These are phyloP conservation scores for Carterocephalus palaemon DNA, from an alignment of 2,888 invertebrate species.

Conservation along the genomic window DNA sequence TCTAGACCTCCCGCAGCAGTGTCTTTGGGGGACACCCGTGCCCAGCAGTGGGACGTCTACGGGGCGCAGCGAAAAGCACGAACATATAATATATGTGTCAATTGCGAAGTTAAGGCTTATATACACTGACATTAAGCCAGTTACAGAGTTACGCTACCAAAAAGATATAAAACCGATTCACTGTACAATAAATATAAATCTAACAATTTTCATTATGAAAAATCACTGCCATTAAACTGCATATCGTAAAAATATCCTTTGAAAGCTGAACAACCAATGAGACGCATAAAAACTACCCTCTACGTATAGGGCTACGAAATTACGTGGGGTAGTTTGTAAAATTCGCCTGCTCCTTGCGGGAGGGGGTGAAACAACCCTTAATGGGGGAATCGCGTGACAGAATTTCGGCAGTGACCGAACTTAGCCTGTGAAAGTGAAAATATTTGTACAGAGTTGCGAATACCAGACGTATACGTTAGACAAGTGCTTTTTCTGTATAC, in stretches of 20 bases:
- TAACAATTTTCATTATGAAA: slow-evolving; percentile 34
- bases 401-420: slow-evolving; percentile 77
- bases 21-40: too few relatives aligned
- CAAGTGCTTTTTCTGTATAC: too few relatives aligned
- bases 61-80: too few relatives aligned
- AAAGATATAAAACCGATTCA: not conserved
- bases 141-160: too few relatives aligned
- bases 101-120: too few relatives aligned
- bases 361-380: slow-evolving; percentile 66
- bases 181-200: slow-evolving; percentile 2
- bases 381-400: slow-evolving; percentile 78
- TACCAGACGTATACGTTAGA: slow-evolving; percentile 20
- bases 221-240: slow-evolving; percentile 54
- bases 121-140: too few relatives aligned
- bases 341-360: slow-evolving; percentile 64
- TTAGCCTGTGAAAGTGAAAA: slow-evolving; percentile 75
- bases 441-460: slow-evolving; percentile 58
- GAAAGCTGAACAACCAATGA: slow-evolving; percentile 42
- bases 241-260: slow-evolving; percentile 55
- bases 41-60: too few relatives aligned
- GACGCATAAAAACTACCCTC: slow-evolving; percentile 54
- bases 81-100: too few relatives aligned
- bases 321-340: slow-evolving; percentile 73
- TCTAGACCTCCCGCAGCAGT: too few relatives aligned
- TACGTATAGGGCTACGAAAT: slow-evolving; percentile 56